Percentiles rank a stretch among this genome's conserved stretches.
Evolutionary conservation across 2,797 vertebrate genomes (phyloP).

Genomic region (Muscicapa striata): DNA sequence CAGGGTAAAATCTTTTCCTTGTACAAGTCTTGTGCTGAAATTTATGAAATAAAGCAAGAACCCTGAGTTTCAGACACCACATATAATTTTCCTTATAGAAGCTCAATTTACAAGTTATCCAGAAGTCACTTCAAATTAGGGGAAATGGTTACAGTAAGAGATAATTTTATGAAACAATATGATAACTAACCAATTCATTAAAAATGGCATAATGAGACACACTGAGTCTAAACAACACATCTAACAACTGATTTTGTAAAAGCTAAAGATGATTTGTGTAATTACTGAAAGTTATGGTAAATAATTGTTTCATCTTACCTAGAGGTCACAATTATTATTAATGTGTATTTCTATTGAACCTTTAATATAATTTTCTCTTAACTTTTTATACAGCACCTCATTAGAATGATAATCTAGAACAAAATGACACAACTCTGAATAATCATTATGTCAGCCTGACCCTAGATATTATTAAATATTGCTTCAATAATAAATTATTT

Average conservation of each 20-base stretch:
- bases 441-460: not conserved
- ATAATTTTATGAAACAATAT: not conserved
- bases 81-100: not conserved
- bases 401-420: not conserved
- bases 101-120: not conserved
- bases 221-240: not conserved
- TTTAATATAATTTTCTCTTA: not conserved
- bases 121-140: not conserved
- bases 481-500: not conserved
- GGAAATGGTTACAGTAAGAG: not conserved
- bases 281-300: not conserved
- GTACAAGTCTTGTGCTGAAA: not conserved
- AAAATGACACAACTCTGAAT: not conserved
- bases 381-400: not conserved
- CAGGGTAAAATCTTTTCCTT: not conserved
- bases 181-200: not conserved
- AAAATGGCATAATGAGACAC: not conserved
- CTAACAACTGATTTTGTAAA: not conserved
- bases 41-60: not conserved
- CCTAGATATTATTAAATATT: not conserved
- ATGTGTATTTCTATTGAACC: not conserved
- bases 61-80: not conserved
- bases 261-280: not conserved
- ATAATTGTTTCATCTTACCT: not conserved
- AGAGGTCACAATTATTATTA: not conserved